phyloP scores from a whole-genome alignment of 2,113 vertebrate species.

The Haemorhous mexicanus region DNA sequence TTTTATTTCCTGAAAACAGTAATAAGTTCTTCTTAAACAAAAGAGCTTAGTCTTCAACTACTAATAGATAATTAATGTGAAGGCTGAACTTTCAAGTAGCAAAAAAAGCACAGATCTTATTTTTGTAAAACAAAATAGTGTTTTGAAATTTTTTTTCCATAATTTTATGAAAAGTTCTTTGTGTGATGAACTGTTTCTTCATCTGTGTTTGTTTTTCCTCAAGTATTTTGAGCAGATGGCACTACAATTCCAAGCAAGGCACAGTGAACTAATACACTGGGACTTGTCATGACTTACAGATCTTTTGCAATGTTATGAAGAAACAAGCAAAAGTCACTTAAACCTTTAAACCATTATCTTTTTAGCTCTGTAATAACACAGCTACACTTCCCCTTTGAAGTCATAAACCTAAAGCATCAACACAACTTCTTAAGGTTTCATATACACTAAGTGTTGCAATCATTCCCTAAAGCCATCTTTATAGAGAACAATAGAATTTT shows the following conservation, averaged over 20 bases:
- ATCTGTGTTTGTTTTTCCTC: neutral
- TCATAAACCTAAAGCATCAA: neutral
- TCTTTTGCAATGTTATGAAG: neutral
- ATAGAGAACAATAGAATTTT: neutral
- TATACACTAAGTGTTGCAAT: neutral
- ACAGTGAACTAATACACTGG: neutral
- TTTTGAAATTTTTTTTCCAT: neutral
- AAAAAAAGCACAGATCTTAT: neutral
- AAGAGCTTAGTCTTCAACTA: neutral
- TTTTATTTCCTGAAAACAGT: neutral
- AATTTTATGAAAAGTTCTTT: neutral
- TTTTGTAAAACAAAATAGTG: neutral
- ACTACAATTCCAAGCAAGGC: neutral
- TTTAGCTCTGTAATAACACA: neutral
- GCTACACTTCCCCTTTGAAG: neutral
- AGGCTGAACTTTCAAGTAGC: neutral
- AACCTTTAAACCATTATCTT: neutral
- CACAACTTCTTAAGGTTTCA: neutral
- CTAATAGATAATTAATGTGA: neutral
- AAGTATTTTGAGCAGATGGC: neutral
- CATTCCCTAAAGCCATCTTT: neutral
- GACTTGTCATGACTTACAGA: neutral
- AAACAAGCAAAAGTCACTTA: neutral
- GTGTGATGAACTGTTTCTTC: neutral
- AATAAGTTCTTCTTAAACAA: neutral